phyloP scores from a whole-genome alignment of 1,140 invertebrate species.

The Zaprionus davidi region DNA sequence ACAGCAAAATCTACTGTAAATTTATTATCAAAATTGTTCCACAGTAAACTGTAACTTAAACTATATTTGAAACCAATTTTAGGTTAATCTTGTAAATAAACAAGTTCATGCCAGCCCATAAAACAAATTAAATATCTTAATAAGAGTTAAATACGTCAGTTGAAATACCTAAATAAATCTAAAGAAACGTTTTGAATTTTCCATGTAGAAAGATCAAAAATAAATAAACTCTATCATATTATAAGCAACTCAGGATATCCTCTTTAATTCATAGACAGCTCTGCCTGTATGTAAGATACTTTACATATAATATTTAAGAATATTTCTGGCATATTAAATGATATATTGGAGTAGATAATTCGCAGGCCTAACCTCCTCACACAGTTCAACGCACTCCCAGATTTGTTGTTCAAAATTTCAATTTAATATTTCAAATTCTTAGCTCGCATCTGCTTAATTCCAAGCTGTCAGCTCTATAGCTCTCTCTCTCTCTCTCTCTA shows the following conservation, averaged over 20 bases:
- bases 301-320: not conserved
- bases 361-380: not conserved
- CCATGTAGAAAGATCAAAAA: no score
- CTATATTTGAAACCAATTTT: no score
- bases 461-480: conserved; percentile 9
- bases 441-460: conserved; percentile 3
- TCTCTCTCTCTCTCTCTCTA: not conserved
- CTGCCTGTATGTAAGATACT: not conserved
- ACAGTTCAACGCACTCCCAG: not conserved
- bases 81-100: no score
- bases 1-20: no score
- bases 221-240: no score
- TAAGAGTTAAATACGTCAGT: no score
- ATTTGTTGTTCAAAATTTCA: conserved; percentile 11
- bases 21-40: no score
- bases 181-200: not conserved
- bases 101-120: no score
- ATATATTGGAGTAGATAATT: no score
- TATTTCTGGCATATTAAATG: not conserved
- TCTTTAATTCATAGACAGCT: not conserved
- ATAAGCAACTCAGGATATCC: not conserved
- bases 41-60: no score
- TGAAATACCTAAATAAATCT: no score
- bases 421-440: conserved; percentile 3
- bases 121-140: no score